Percentiles rank a stretch among this genome's conserved stretches.
phyloP scores from a whole-genome alignment of 2,888 invertebrate genomes.

The Scelioninae gen. 2 region DNA sequence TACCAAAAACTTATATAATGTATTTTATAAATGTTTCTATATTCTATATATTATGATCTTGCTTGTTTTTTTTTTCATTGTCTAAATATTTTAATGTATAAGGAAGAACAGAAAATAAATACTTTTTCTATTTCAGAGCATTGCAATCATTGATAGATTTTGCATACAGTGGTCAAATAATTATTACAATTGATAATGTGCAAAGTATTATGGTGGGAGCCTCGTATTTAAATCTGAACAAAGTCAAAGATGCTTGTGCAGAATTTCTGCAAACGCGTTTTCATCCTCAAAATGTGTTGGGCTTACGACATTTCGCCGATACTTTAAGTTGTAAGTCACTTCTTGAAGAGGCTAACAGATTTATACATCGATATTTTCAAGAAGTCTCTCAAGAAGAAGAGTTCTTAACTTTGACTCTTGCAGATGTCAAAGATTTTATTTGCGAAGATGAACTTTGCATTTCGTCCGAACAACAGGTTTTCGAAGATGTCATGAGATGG shows the following conservation, averaged over 20 bases:
- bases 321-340: slow-evolving; percentile 83
- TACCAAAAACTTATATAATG: too few species aligned
- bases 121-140: slow-evolving; percentile 77
- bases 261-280: slow-evolving; percentile 86
- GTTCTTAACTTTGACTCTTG: slow-evolving; percentile 80
- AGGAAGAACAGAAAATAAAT: background rate
- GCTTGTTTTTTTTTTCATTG: too few species aligned
- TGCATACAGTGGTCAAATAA: slow-evolving; percentile 88
- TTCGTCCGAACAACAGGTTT: slow-evolving; percentile 86
- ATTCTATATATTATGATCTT: too few species aligned
- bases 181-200: slow-evolving; percentile 87
- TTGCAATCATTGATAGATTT: slow-evolving; percentile 89
- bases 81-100: background rate
- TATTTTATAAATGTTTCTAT: too few species aligned
- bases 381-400: slow-evolving; percentile 87
- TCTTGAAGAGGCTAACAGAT: slow-evolving; percentile 86
- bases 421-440: slow-evolving; percentile 83
- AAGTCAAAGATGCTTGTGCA: slow-evolving; percentile 90
- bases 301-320: slow-evolving; percentile 87
- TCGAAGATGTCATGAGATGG: slow-evolving; percentile 90
- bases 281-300: slow-evolving; percentile 87
- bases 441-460: slow-evolving; percentile 87
- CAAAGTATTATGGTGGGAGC: slow-evolving; percentile 91
- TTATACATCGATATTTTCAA: slow-evolving; percentile 86
- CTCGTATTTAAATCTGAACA: slow-evolving; percentile 86